phyloP scores from a whole-genome alignment of 2,113 vertebrate genomes.

The Ranitomeya variabilis region DNA sequence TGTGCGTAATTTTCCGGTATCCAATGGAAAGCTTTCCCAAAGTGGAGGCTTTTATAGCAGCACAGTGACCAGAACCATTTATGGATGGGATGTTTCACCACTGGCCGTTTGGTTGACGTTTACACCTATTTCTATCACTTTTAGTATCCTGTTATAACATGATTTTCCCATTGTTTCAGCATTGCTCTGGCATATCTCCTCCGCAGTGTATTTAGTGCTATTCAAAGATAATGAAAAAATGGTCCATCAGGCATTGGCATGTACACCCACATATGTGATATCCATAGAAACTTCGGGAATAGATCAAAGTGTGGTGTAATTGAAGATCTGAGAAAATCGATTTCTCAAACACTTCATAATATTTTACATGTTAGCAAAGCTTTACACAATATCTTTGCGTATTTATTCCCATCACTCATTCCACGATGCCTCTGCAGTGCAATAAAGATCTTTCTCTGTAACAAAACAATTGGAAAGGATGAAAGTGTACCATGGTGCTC shows the following conservation, averaged over 20 bases:
- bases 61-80: neutral
- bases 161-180: neutral
- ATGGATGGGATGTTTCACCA: neutral
- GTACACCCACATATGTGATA: neutral
- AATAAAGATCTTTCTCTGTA: slow-evolving; percentile 45
- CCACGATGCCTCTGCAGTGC: slow-evolving; percentile 31
- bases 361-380: slow-evolving; percentile 30
- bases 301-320: neutral
- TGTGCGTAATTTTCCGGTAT: neutral
- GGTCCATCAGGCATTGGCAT: neutral
- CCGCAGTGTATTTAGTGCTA: neutral
- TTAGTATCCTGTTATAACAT: neutral
- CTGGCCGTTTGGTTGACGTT: neutral
- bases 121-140: neutral
- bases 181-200: neutral
- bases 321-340: slow-evolving; percentile 25
- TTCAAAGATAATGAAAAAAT: neutral
- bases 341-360: slow-evolving; percentile 1
- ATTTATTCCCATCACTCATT: slow-evolving; percentile 46
- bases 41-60: neutral
- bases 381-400: slow-evolving; percentile 19
- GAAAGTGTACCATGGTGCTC: slow-evolving; percentile 42
- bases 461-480: slow-evolving; percentile 49
- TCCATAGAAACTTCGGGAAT: neutral
- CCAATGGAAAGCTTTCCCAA: neutral